These are phyloP conservation scores for Borostomias antarcticus DNA, from an alignment of 2,797 vertebrate species.

Conservation along the genomic window DNA sequence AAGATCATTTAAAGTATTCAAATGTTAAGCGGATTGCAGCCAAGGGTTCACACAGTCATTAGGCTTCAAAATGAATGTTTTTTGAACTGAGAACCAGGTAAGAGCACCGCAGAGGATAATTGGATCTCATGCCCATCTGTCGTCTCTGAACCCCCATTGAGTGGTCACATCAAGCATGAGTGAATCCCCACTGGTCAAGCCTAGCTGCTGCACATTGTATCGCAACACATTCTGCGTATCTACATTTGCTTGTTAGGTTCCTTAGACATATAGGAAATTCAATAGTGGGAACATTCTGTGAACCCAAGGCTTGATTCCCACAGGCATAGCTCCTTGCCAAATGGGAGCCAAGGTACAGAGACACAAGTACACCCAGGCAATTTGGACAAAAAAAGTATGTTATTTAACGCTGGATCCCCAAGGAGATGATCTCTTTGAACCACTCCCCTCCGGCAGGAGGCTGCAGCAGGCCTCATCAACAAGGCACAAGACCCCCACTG, in stretches of 20 bases:
- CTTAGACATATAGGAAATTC: too few species aligned
- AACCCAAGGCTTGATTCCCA: too few species aligned
- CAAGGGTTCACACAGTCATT: constrained; percentile 35
- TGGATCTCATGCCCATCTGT: constrained; percentile 45
- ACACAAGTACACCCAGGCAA: too few species aligned
- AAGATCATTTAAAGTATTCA: constrained; percentile 31
- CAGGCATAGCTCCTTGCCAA: too few species aligned
- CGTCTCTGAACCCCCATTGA: constrained; percentile 16
- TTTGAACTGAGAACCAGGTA: constrained; percentile 47
- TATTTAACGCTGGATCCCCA: too few species aligned
- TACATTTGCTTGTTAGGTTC: not conserved
- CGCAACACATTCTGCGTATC: not conserved
- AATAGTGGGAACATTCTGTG: too few species aligned
- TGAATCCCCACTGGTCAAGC: not conserved
- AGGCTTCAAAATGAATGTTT: constrained; percentile 26
- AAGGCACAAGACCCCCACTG: too few species aligned
- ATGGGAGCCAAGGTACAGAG: too few species aligned
- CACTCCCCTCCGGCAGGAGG: too few species aligned
- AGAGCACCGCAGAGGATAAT: constrained; percentile 43
- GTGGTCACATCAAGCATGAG: constrained; percentile 16
- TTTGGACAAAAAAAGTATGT: too few species aligned
- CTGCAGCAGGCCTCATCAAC: too few species aligned
- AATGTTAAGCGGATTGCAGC: constrained; percentile 20
- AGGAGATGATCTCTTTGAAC: too few species aligned
- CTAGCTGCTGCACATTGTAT: not conserved